These are phyloP conservation scores for Acridotheres tristis DNA, from an alignment of 2,797 vertebrate species.

Conservation along the genomic window DNA sequence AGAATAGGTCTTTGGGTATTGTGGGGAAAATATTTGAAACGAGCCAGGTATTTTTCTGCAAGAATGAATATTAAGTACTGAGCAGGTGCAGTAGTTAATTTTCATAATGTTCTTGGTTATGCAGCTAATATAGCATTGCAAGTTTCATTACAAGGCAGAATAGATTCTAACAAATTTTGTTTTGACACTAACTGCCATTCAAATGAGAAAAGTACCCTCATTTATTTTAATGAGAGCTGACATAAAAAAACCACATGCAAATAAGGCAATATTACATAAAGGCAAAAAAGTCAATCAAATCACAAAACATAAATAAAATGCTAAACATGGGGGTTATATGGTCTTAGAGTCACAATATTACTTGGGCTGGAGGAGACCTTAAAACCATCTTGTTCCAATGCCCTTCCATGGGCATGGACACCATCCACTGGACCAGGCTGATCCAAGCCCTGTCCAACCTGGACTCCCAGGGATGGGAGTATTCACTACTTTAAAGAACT, in stretches of 20 bases:
- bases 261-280: conserved; percentile 1
- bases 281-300: conserved; percentile 10
- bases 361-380: neutral
- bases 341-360: neutral
- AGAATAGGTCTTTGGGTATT: neutral
- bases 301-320: neutral
- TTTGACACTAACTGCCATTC: conserved; percentile 68
- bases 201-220: conserved; percentile 27
- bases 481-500: neutral
- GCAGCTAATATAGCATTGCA: conserved; percentile 52
- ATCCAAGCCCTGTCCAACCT: neutral
- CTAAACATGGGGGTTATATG: neutral
- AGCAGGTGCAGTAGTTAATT: conserved; percentile 64
- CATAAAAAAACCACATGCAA: conserved; percentile 2
- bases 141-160: conserved; percentile 59
- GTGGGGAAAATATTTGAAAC: neutral
- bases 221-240: conserved; percentile 49
- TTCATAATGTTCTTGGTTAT: conserved; percentile 56
- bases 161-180: conserved; percentile 56
- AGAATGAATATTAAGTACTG: conserved; percentile 28
- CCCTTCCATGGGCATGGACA: neutral
- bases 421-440: neutral
- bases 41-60: conserved; percentile 23
- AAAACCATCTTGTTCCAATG: too few species aligned
- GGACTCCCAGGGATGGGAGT: neutral